Evolutionary conservation across 2,888 invertebrate species (phyloP).

Genomic region (Hirtodrosophila alboralis): DNA sequence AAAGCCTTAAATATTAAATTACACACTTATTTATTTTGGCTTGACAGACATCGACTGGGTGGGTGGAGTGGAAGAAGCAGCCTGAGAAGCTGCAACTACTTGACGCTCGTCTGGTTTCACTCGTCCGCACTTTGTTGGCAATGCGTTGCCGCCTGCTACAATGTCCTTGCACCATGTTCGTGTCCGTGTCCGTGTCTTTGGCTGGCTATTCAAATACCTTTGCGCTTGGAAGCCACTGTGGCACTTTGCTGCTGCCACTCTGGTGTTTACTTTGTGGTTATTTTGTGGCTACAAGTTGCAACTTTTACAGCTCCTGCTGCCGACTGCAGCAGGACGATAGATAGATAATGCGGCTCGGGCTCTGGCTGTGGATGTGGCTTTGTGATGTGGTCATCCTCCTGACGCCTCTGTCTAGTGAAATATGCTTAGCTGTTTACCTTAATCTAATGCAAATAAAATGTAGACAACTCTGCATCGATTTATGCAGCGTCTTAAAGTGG

Average conservation of each 20-base stretch:
- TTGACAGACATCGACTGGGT: slow-evolving; percentile 2
- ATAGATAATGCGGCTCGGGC: slow-evolving; percentile 7
- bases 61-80: slow-evolving; percentile 2
- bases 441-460: slow-evolving; percentile 68
- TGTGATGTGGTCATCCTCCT: slow-evolving; percentile 18
- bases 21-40: slow-evolving; percentile 76
- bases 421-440: slow-evolving; percentile 45
- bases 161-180: slow-evolving; percentile 69
- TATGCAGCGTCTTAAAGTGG: slow-evolving; percentile 41
- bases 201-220: slow-evolving; percentile 67
- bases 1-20: slow-evolving; percentile 78
- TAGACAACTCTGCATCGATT: slow-evolving; percentile 23
- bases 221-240: slow-evolving; percentile 23
- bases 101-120: slow-evolving; percentile 40
- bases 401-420: slow-evolving; percentile 1
- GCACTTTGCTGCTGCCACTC: slow-evolving; percentile 48
- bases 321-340: slow-evolving; percentile 5
- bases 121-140: slow-evolving; percentile 36
- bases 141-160: slow-evolving; percentile 33
- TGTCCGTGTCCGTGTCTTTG: slow-evolving; percentile 55
- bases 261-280: slow-evolving; percentile 78
- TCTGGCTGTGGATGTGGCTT: slow-evolving; percentile 27
- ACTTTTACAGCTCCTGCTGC: slow-evolving; percentile 49
- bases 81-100: slow-evolving; percentile 31
- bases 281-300: slow-evolving; percentile 78